Conservation (phyloP, 2,797 vertebrate species). For the Helicolenus hilgendorfi region DNA sequence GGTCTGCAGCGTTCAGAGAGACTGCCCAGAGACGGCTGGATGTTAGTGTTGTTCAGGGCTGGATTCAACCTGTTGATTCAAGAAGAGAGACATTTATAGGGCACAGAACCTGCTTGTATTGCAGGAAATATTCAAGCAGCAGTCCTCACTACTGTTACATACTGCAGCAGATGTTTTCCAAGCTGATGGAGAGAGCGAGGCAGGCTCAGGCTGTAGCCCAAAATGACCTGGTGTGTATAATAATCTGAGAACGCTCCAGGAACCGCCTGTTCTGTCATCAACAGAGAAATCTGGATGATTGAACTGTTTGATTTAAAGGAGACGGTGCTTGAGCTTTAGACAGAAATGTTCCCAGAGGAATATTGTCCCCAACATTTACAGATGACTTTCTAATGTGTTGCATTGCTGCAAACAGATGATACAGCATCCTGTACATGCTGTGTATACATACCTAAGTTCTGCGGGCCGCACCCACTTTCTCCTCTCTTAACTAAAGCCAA, state of each 20-base stretch:
- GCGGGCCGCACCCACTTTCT: background rate
- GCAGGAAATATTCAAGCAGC: conserved; percentile 56
- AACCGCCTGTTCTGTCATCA: conserved; percentile 72
- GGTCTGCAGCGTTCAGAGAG: conserved; percentile 11
- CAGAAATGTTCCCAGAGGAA: conserved; percentile 35
- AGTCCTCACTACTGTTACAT: conserved; percentile 12
- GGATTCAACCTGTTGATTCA: conserved; percentile 55
- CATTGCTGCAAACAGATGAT: background rate
- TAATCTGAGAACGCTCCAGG: conserved; percentile 57
- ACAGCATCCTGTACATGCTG: background rate
- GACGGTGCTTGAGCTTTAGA: background rate
- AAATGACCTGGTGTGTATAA: conserved; percentile 58
- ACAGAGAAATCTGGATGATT: conserved; percentile 45
- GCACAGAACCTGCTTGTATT: conserved; percentile 24
- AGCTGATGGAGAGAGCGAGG: conserved; percentile 47
- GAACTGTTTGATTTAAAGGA: conserved; percentile 45
- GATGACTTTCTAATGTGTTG: background rate
- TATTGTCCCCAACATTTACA: background rate
- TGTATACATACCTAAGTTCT: conserved; percentile 3
- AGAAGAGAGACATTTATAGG: conserved; percentile 24
- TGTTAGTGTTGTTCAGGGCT: conserved; percentile 22
- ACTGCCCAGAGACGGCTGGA: background rate
- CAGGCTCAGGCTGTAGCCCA: conserved; percentile 42
- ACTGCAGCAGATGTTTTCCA: conserved; percentile 64
- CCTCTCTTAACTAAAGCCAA: background rate